Evolutionary conservation across 1,140 invertebrate species (phyloP).

Genomic region (Lethocerus indicus): DNA sequence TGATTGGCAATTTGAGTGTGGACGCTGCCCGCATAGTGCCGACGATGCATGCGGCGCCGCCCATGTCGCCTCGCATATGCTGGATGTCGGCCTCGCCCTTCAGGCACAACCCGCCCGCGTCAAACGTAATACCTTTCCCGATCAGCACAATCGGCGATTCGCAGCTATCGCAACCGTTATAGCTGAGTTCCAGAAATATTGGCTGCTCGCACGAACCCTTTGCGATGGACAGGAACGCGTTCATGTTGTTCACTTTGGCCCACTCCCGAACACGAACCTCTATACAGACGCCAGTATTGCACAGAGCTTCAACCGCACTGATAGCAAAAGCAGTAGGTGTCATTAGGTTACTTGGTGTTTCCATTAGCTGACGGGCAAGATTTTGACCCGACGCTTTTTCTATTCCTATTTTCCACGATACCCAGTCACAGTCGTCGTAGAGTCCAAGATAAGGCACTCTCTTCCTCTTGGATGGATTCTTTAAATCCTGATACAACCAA

Average conservation of each 20-base stretch:
- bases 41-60: constrained; percentile 40
- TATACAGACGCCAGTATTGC: constrained; percentile 28
- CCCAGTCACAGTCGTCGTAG: constrained; percentile 24
- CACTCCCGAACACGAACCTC: constrained; percentile 26
- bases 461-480: constrained; percentile 9
- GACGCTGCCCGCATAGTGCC: constrained; percentile 33
- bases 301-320: constrained; percentile 26
- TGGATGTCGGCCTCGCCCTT: constrained; percentile 38
- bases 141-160: constrained; percentile 25
- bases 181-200: constrained; percentile 25
- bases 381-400: constrained; percentile 41
- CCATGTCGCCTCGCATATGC: constrained; percentile 46
- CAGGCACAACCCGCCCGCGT: constrained; percentile 44
- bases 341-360: constrained; percentile 42
- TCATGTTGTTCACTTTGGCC: constrained; percentile 40
- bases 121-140: constrained; percentile 45
- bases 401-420: constrained; percentile 33
- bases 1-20: constrained; percentile 33
- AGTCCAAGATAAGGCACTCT: constrained; percentile 14
- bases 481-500: constrained; percentile 42
- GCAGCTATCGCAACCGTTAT: constrained; percentile 24
- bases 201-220: constrained; percentile 42
- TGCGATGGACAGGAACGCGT: constrained; percentile 39
- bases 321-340: constrained; percentile 40
- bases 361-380: constrained; percentile 37